A percentile compares a stretch with the other conserved stretches of the same genome.
Conservation (phyloP, 2,888 invertebrate genomes). For the Dascillus cervinus region DNA sequence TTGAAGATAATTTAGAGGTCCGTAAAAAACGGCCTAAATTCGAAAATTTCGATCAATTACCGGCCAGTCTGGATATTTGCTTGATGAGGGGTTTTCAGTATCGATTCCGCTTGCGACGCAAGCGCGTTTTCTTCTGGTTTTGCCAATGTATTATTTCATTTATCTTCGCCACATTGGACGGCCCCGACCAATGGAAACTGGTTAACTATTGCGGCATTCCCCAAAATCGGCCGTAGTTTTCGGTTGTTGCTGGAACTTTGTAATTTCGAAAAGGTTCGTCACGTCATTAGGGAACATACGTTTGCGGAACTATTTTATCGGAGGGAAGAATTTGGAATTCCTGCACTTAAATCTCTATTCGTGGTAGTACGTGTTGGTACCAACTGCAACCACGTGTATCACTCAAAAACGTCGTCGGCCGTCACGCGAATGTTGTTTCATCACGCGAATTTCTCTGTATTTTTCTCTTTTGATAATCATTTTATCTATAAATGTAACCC, state of each 20-base stretch:
- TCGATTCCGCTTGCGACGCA: slow-evolving; percentile 18
- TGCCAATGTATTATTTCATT: slow-evolving; percentile 19
- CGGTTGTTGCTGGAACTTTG: slow-evolving; percentile 1
- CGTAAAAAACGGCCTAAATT: too few species aligned
- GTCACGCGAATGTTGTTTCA: slow-evolving; percentile 18
- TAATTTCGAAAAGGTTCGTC: too few species aligned
- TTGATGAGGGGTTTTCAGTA: too few species aligned
- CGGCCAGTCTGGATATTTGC: slow-evolving; percentile 4
- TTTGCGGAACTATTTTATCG: too few species aligned
- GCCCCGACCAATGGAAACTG: slow-evolving; percentile 9
- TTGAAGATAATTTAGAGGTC: too few species aligned
- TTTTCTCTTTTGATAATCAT: too few species aligned
- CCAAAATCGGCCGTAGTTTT: background rate
- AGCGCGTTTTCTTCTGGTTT: slow-evolving; percentile 14
- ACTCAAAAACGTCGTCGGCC: slow-evolving; percentile 7
- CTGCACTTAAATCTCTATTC: too few species aligned
- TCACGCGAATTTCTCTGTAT: slow-evolving; percentile 9
- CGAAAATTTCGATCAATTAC: too few species aligned
- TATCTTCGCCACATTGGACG: slow-evolving; percentile 16
- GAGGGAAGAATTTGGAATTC: too few species aligned
- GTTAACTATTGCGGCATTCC: slow-evolving; percentile 2
- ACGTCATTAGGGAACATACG: too few species aligned
- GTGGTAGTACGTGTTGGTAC: slow-evolving; percentile 22
- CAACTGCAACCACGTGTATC: slow-evolving; percentile 15
- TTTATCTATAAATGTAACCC: too few species aligned